phyloP scores from a whole-genome alignment of 2,888 invertebrate species.

The Eudasyphora cyanicolor region DNA sequence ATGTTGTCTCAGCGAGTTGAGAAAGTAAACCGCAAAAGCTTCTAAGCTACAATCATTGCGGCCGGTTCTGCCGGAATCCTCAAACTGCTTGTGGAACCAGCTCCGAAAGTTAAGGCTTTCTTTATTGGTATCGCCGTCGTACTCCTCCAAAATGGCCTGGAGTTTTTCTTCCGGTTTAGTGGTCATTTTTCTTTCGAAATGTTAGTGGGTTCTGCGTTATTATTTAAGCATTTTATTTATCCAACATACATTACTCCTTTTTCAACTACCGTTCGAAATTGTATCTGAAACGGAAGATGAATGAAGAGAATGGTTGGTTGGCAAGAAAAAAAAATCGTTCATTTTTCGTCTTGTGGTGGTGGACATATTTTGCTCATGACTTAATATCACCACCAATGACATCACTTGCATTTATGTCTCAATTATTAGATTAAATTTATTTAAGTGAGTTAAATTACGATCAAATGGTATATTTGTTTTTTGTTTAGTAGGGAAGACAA shows the following conservation, averaged over 20 bases:
- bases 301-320: constrained; percentile 63
- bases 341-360: constrained; percentile 1
- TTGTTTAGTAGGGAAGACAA: background rate
- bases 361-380: background rate
- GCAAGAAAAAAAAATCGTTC: constrained; percentile 30
- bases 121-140: background rate
- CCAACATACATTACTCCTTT: constrained; percentile 41
- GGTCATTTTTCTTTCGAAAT: constrained; percentile 87
- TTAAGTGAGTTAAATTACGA: constrained; percentile 14
- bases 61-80: background rate
- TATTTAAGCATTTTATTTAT: constrained; percentile 8
- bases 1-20: constrained; percentile 82
- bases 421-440: constrained; percentile 15
- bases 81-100: constrained; percentile 70
- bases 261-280: constrained; percentile 58
- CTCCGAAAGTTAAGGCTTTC: constrained; percentile 61
- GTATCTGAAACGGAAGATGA: constrained; percentile 64
- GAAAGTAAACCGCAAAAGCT: constrained; percentile 83
- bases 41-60: constrained; percentile 71
- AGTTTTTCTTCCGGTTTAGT: constrained; percentile 55
- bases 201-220: constrained; percentile 88
- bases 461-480: background rate
- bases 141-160: constrained; percentile 38
- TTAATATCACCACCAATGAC: constrained; percentile 23
- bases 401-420: constrained; percentile 23